Evolutionary conservation across 2,113 vertebrate genomes (phyloP), one percentile per base, ranked within the genome.

Genomic region (pig (Sus scrofa)): DNA sequence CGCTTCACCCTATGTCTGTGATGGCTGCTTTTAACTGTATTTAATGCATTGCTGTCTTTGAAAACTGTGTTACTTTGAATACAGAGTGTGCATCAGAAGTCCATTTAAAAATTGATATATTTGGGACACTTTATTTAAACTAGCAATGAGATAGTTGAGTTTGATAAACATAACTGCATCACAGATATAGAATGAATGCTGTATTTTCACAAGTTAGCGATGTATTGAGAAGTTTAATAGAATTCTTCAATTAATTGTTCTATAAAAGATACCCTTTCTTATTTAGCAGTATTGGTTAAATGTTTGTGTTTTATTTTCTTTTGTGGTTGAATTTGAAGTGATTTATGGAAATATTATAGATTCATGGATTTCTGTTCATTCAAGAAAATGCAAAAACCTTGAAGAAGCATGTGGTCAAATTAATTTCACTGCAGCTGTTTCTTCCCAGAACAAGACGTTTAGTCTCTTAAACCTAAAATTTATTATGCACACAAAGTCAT

Each of bases 1-100:
- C 3, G 87, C 96, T 99, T 98, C 98, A 98, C 92, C 98, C 98
- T 98, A 97, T 99, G 97, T 99, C 98, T 99, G 98, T 98, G 98
- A 98, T 98, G 97, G 86, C 94, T 97, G 90, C 96, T 90, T 65
- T 94, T 96, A 97, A 73, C 96, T 82, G n/a, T 63, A 94, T 60
- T 88, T 96, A 73, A 63, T 85, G 27, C 56, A 89, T 87, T 50
- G 0, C 87, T 98, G 86, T 22, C 95, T 97, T 96, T 93, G 92
- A 93, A 98, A 96, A 81, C 52, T 0, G 6, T 85, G 58, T 92
- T 92, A 75, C 0, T 0, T 0, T 85, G 54, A 96, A 62, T 92
- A 95, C 44, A 78, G 34, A 94, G 56, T 70, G 70, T 93, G 37
- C 67, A 87, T 96, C 85, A 79, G 68, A 97, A 97, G 82, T 75